Percentiles rank a stretch among this genome's conserved stretches.
These are phyloP conservation scores for Gerris buenoi DNA, from an alignment of 1,140 invertebrate species.

Conservation along the genomic window DNA sequence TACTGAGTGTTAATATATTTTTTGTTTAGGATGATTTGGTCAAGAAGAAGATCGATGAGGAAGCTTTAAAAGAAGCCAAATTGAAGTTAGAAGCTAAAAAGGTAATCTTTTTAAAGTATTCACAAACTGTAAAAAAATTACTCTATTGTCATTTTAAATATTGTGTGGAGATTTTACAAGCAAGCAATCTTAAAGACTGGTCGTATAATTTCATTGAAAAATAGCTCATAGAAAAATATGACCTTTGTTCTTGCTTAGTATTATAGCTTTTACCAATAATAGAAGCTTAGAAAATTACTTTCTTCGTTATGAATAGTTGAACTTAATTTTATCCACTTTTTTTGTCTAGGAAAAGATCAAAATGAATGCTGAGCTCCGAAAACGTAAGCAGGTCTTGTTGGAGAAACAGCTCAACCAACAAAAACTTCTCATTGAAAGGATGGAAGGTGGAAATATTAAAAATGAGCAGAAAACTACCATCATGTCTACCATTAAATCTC, in stretches of 20 bases:
- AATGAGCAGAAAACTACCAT: conserved; percentile 48
- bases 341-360: conserved; percentile 44
- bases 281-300: too few relatives aligned
- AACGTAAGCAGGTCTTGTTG: conserved; percentile 58
- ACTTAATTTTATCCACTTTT: not conserved
- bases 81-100: conserved; percentile 16
- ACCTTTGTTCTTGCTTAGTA: too few relatives aligned
- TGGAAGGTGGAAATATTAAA: conserved; percentile 45
- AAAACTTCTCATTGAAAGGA: conserved; percentile 51
- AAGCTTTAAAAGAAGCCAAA: conserved; percentile 31
- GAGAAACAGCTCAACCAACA: conserved; percentile 65
- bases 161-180: too few relatives aligned
- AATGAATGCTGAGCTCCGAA: conserved; percentile 53
- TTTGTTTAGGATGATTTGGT: not conserved
- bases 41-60: conserved; percentile 38
- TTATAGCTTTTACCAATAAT: too few relatives aligned
- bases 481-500: conserved; percentile 54
- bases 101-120: too few relatives aligned
- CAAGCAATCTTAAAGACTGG: too few relatives aligned
- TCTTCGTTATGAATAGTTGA: not conserved
- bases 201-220: too few relatives aligned
- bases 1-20: too few relatives aligned
- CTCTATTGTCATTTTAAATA: too few relatives aligned
- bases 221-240: too few relatives aligned
- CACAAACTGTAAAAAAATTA: too few relatives aligned